Conservation (phyloP, 2,113 vertebrate genomes). For the Crotalus tigris region DNA sequence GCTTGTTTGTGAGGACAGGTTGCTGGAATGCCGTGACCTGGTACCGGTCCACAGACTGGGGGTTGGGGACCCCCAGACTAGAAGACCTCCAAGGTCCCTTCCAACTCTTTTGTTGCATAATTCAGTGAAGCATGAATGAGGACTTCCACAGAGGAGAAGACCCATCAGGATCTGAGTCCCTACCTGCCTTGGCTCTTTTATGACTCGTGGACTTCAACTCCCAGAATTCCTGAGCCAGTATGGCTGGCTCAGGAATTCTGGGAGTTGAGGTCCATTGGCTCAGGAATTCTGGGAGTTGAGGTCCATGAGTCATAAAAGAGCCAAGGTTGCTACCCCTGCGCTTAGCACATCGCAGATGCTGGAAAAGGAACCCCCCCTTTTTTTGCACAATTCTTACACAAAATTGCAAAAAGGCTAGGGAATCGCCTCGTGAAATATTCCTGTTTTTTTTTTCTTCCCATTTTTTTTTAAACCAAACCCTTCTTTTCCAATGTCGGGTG, state of each 20-base stretch:
- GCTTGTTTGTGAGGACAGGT: too few species aligned
- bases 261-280: too few species aligned
- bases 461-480: background rate
- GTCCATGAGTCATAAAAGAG: too few species aligned
- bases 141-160: background rate
- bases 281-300: too few species aligned
- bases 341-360: background rate
- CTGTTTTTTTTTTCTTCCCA: background rate
- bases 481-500: background rate
- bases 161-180: background rate
- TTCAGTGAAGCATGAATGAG: background rate
- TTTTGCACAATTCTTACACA: background rate
- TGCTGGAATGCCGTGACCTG: too few species aligned
- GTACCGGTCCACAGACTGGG: too few species aligned
- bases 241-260: too few species aligned
- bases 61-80: background rate
- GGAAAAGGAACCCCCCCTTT: background rate
- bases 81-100: background rate
- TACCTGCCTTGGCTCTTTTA: too few species aligned
- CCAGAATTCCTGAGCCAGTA: too few species aligned
- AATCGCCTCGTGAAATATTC: background rate
- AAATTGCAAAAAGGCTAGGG: background rate
- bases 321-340: too few species aligned
- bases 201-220: too few species aligned
- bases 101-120: background rate